Conservation (phyloP, 2,888 invertebrate genomes). For the Adela reaumurella region DNA sequence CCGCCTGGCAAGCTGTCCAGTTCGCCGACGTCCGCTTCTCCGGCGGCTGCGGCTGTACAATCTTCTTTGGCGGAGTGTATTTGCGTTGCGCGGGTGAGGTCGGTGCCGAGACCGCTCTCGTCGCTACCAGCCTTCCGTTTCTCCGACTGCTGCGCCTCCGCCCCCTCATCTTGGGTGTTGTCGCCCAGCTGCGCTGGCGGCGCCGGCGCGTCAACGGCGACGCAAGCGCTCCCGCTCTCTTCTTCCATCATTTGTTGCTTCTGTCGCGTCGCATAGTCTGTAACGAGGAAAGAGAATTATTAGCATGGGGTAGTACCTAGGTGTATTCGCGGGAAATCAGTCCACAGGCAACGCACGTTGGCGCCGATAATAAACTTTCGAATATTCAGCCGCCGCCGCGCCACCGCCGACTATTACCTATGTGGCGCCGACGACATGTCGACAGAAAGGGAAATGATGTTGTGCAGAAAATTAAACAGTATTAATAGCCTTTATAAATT, state of each 20-base stretch:
- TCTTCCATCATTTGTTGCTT: neutral
- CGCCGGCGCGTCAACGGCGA: neutral
- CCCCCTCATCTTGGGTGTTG: neutral
- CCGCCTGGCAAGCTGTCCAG: constrained; percentile 42
- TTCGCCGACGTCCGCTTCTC: constrained; percentile 15
- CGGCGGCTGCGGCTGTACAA: no score
- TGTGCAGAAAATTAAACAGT: no score
- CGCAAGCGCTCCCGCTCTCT: neutral
- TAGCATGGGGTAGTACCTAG: no score
- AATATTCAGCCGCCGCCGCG: no score
- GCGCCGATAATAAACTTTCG: no score
- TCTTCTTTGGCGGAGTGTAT: no score
- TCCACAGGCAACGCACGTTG: no score
- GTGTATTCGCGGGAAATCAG: no score
- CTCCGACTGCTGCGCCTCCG: neutral
- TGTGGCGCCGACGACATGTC: no score
- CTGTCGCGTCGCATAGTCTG: neutral
- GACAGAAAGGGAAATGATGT: no score
- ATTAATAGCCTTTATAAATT: no score
- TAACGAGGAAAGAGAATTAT: neutral
- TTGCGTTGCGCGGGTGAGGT: neutral
- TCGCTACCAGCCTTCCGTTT: neutral
- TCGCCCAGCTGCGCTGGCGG: neutral
- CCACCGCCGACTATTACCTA: no score
- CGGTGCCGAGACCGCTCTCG: neutral